Evolutionary conservation across 2,113 vertebrate species (phyloP).

Genomic region (Sorex fumeus): DNA sequence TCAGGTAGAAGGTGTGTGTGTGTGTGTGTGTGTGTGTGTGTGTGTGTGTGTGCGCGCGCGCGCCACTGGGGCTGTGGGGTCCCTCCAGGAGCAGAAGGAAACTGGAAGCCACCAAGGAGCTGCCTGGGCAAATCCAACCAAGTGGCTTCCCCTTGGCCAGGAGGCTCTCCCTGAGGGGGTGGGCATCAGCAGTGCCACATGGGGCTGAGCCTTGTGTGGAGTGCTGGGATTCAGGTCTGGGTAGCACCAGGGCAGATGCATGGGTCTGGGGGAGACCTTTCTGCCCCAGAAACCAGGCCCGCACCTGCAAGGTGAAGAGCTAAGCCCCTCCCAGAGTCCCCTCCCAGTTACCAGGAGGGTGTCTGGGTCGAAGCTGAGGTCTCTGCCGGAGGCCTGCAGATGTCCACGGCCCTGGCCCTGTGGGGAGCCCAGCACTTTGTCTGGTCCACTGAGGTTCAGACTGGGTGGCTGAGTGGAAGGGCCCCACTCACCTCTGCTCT

Average conservation of each 20-base stretch:
- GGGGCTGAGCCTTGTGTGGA: background rate
- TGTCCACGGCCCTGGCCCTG: background rate
- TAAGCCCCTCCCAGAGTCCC: background rate
- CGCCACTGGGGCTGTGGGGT: too few species aligned
- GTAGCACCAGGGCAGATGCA: background rate
- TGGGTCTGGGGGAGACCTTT: background rate
- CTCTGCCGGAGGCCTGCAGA: background rate
- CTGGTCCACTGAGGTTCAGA: background rate
- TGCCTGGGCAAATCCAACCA: too few species aligned
- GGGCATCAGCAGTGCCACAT: background rate
- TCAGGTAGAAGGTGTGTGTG: too few species aligned
- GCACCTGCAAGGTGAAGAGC: background rate
- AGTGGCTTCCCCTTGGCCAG: background rate
- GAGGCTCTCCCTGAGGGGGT: background rate
- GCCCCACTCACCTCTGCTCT: background rate
- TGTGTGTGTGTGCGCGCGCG: background rate
- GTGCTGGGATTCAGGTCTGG: background rate
- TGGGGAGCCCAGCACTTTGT: background rate
- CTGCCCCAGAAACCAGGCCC: background rate
- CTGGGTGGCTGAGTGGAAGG: background rate
- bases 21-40: background rate
- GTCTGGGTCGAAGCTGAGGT: background rate
- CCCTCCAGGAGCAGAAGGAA: too few species aligned
- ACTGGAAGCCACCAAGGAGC: too few species aligned
- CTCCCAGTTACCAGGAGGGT: conserved; percentile 2